Conservation (phyloP, 2,888 invertebrate species). For the Busseola fusca region DNA sequence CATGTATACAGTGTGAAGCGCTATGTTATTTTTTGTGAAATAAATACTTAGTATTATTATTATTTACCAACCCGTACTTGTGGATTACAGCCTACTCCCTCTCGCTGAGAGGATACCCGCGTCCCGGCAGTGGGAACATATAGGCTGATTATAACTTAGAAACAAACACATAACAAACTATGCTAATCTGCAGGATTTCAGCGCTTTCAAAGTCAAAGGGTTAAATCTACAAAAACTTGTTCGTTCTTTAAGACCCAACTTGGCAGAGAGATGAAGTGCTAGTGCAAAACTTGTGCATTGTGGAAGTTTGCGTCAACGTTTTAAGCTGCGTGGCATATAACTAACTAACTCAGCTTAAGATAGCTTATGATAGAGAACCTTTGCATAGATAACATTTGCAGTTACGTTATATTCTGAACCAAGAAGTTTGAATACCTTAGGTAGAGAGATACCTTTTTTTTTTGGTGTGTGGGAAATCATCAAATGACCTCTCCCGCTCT, state of each 20-base stretch:
- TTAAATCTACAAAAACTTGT: slow-evolving; percentile 11
- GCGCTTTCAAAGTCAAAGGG: slow-evolving; percentile 2
- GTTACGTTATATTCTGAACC: background rate
- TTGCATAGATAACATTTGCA: background rate
- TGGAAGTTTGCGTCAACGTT: background rate
- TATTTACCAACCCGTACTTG: background rate
- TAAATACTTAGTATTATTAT: too few species aligned
- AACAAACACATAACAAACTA: background rate
- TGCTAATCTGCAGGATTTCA: background rate
- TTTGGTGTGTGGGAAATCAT: too few species aligned
- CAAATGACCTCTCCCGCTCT: too few species aligned
- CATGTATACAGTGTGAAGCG: too few species aligned
- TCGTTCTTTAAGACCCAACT: background rate
- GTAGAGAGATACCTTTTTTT: background rate
- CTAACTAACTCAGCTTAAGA: background rate
- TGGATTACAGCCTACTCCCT: background rate
- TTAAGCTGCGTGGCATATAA: background rate
- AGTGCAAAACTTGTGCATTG: background rate
- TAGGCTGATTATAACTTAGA: background rate
- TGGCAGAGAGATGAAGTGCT: slow-evolving; percentile 16
- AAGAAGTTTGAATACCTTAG: background rate
- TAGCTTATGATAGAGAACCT: background rate
- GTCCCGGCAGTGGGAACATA: background rate
- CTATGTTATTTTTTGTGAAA: too few species aligned
- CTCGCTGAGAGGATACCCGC: background rate